Evolutionary conservation across 2,797 vertebrate species (phyloP), one percentile per base, ranked within the genome.

Genomic region (Nyctibius grandis): DNA sequence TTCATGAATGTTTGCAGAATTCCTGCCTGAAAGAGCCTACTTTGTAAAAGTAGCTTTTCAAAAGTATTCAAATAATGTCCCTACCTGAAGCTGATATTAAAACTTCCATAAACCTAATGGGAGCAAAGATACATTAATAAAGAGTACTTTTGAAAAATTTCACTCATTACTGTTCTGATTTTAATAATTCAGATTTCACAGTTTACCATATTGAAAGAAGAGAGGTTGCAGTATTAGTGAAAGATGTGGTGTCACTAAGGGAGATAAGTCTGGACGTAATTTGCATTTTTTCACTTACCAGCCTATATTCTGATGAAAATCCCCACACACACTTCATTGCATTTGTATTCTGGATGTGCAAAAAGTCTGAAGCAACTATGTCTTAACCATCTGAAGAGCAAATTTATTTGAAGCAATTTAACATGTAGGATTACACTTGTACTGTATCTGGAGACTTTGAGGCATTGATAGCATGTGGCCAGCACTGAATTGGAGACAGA

Each of bases 401-500:
- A 36, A 88, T 86, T 94, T 88, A 77, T 78, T 28, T 81, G 50
- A 96, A 92, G 50, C 61, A 91, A 84, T 88, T 91, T 86, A 85
- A 34, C 56, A 81, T 5, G 28, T 14, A 88, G 29, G 11, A 67
- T 69, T 94, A 75, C 31, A 84, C 31, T 94, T 81, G n/a, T 12
- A 54, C 22, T 51, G 57, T 61, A 82, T 75, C 54, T 86, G 54
- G 59, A 88, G 87, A 91, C 65, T 85, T 5, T 26, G 34, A 85
- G n/a, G 61, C 65, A 85, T 3, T 59, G 60, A 42, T 28, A 83
- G 36, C 64, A 61, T 4, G 2, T 8, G 33, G 78, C 70, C 86
- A 93, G 44, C 50, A 54, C 47, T 47, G 76, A 91, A 88, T 1
- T 92, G 36, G 73, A 94, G 57, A 88, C 38, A 88, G 63, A 87